phyloP scores from a whole-genome alignment of 1,140 invertebrate species.

The Pseudoatta argentina region DNA sequence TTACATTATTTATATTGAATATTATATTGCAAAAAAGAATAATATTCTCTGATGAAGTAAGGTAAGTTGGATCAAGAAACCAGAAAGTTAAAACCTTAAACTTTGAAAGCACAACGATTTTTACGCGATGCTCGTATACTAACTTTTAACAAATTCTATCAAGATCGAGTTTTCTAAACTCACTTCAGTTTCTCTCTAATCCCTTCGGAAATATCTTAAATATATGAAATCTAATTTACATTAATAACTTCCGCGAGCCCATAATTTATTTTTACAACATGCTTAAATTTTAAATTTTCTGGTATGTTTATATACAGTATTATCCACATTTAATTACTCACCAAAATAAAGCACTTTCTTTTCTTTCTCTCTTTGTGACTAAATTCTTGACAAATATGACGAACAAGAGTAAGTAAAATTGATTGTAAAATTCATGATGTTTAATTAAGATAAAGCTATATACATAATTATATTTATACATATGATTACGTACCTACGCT shows the following conservation, averaged over 20 bases:
- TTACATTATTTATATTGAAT: slow-evolving; percentile 13
- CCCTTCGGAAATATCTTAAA: slow-evolving; percentile 4
- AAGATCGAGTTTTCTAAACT: slow-evolving; percentile 52
- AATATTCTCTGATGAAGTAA: neutral
- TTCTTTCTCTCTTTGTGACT: neutral
- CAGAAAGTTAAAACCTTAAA: slow-evolving; percentile 37
- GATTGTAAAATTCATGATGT: slow-evolving; percentile 10
- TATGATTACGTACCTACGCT: neutral
- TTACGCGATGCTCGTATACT: slow-evolving; percentile 30
- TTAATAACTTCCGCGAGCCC: slow-evolving; percentile 20
- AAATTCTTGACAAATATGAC: neutral
- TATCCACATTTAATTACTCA: slow-evolving; percentile 4
- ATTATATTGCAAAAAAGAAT: slow-evolving; percentile 31
- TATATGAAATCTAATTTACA: slow-evolving; percentile 35
- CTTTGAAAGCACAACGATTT: slow-evolving; percentile 44
- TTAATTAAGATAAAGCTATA: slow-evolving; percentile 1
- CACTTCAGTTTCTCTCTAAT: slow-evolving; percentile 1
- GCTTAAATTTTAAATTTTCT: neutral
- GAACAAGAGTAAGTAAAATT: neutral
- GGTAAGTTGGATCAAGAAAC: slow-evolving; percentile 47
- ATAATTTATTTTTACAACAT: slow-evolving; percentile 24
- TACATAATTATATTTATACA: slow-evolving; percentile 1
- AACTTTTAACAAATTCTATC: slow-evolving; percentile 62
- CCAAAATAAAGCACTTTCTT: neutral
- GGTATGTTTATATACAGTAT: neutral